phyloP scores from a whole-genome alignment of 2,797 vertebrate genomes.

The Corythornis leucogaster region DNA sequence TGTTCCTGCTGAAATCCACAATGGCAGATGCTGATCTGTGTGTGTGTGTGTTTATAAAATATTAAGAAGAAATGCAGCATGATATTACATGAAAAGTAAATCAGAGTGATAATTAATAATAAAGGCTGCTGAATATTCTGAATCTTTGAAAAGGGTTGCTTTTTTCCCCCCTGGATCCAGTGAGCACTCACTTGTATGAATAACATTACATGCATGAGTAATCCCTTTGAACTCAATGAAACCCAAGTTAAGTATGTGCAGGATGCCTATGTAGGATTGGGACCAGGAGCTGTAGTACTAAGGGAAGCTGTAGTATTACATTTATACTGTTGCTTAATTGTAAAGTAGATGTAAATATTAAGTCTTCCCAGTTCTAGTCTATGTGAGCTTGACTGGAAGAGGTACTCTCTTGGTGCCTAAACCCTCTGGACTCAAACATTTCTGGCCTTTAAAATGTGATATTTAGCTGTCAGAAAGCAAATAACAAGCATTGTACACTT shows the following conservation, averaged over 20 bases:
- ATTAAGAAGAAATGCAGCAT: neutral
- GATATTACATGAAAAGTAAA: slow-evolving; percentile 43
- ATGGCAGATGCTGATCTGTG: neutral
- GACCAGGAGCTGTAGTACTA: neutral
- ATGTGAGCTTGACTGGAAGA: neutral
- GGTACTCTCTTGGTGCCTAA: neutral
- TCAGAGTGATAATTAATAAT: slow-evolving; percentile 45
- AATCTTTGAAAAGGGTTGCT: slow-evolving; percentile 34
- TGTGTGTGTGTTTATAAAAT: neutral
- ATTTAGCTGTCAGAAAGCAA: slow-evolving; percentile 64
- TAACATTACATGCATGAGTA: slow-evolving; percentile 57
- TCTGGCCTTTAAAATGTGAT: slow-evolving; percentile 58
- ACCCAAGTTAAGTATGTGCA: slow-evolving; percentile 12
- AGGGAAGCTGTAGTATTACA: neutral
- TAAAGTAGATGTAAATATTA: slow-evolving; percentile 38
- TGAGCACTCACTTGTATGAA: slow-evolving; percentile 57
- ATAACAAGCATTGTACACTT: slow-evolving; percentile 26
- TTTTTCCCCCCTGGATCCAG: neutral
- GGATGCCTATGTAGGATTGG: neutral
- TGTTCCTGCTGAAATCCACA: neutral
- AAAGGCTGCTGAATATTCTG: slow-evolving; percentile 30
- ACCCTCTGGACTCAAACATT: neutral
- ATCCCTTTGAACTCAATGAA: slow-evolving; percentile 57
- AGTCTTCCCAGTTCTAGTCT: neutral
- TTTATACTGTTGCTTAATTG: slow-evolving; percentile 51